Conservation (phyloP, 2,797 vertebrate genomes). For the Molothrus ater region DNA sequence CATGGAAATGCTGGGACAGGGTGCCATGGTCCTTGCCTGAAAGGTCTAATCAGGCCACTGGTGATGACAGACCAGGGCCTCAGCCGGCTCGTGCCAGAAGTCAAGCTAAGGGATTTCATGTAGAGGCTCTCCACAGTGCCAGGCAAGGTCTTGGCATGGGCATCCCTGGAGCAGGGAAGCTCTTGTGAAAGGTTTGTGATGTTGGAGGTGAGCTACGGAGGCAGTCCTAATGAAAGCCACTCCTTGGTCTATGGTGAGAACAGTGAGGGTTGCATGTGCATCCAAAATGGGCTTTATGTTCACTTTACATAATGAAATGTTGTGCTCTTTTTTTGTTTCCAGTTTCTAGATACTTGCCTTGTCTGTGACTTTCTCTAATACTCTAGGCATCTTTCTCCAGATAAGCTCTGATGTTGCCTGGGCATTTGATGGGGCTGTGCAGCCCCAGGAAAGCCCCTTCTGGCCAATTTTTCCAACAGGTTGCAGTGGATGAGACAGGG, state of each 20-base stretch:
- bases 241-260: not conserved
- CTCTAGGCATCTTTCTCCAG: not conserved
- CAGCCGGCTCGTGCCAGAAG: not conserved
- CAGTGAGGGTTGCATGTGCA: not conserved
- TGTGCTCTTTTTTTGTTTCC: not conserved
- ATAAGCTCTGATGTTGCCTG: not conserved
- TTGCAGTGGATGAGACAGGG: not conserved
- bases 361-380: not conserved
- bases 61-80: not conserved
- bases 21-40: not conserved
- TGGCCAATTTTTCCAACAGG: not conserved
- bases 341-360: not conserved
- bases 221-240: not conserved
- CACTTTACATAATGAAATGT: not conserved
- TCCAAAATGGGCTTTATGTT: not conserved
- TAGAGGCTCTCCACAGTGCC: not conserved
- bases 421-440: not conserved
- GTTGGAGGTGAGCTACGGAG: not conserved
- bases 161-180: not conserved
- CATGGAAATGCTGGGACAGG: rapidly evolving
- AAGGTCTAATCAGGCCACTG: rapidly evolving
- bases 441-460: not conserved
- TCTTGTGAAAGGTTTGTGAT: not conserved
- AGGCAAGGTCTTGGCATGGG: not conserved
- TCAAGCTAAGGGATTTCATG: rapidly evolving